Conservation (phyloP, 2,888 invertebrate species). For the Andrena dorsata region DNA sequence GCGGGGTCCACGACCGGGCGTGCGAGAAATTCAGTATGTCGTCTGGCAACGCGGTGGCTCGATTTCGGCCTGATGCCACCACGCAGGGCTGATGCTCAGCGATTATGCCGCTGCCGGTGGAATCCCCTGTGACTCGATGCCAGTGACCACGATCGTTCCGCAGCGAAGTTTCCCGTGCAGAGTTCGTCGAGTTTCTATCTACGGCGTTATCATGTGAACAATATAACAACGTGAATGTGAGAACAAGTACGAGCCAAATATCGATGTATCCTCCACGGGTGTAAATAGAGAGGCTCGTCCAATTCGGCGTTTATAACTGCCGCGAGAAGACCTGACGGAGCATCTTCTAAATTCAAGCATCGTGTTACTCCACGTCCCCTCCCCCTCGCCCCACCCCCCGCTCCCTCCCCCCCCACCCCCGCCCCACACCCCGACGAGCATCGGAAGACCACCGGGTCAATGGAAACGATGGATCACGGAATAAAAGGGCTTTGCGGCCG, state of each 20-base stretch:
- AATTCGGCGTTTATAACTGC: conserved; percentile 22
- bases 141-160: conserved; percentile 48
- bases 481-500: background rate
- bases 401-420: no score
- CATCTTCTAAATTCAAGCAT: background rate
- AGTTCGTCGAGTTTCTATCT: background rate
- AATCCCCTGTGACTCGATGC: conserved; percentile 39
- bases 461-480: background rate
- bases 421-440: no score
- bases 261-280: conserved; percentile 9
- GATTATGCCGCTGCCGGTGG: conserved; percentile 46
- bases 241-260: background rate
- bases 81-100: conserved; percentile 26
- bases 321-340: conserved; percentile 5
- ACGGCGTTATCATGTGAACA: conserved; percentile 2
- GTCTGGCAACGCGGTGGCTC: conserved; percentile 33
- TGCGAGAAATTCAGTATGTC: conserved; percentile 42
- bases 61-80: conserved; percentile 23
- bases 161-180: background rate
- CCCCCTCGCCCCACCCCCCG: no score
- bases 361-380: no score
- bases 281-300: conserved; percentile 33
- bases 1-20: conserved; percentile 57
- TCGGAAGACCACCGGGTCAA: background rate
- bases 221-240: background rate